Conservation (phyloP, 2,797 vertebrate genomes). For the Meda fulgida region DNA sequence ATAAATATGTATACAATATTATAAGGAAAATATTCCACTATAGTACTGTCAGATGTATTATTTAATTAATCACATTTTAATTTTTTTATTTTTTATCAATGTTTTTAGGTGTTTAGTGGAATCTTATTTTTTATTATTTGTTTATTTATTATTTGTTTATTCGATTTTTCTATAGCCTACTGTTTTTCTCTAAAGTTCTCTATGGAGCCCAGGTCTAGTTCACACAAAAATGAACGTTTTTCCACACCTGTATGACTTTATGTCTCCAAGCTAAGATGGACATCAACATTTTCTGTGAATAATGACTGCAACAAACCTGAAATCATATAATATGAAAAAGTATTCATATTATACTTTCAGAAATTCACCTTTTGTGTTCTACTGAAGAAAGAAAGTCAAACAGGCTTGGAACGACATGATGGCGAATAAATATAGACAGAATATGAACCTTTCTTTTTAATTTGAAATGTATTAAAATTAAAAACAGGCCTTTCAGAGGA, state of each 20-base stretch:
- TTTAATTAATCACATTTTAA: background rate
- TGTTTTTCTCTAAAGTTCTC: background rate
- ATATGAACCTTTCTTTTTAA: background rate
- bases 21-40: background rate
- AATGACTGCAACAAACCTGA: background rate
- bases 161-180: background rate
- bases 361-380: background rate
- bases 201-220: background rate
- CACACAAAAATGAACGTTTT: background rate
- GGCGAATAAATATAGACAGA: background rate
- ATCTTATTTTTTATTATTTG: background rate
- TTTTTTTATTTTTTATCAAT: background rate
- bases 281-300: background rate
- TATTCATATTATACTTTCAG: background rate
- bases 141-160: background rate
- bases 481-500: background rate
- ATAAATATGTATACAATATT: background rate
- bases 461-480: background rate
- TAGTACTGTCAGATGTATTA: background rate
- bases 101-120: background rate
- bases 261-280: background rate
- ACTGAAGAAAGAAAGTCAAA: conserved; percentile 6
- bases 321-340: background rate
- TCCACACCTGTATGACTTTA: background rate
- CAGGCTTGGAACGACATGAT: background rate